Evolutionary conservation across 1,140 invertebrate species (phyloP).

Genomic region (Eriosoma lanigerum): DNA sequence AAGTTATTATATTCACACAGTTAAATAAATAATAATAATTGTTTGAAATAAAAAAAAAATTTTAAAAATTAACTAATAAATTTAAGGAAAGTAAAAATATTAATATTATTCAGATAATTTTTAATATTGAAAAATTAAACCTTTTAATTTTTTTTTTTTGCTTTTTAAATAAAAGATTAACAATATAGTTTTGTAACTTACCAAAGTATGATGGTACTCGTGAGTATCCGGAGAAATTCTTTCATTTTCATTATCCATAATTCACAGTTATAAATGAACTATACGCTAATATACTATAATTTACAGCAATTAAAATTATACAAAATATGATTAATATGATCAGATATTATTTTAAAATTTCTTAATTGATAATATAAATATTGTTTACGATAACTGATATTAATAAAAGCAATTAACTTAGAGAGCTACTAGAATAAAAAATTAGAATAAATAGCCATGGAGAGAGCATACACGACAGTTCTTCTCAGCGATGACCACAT

Average conservation of each 20-base stretch:
- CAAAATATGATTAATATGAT: not conserved
- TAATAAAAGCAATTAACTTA: no score
- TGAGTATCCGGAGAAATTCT: conserved; percentile 34
- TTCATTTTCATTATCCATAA: conserved; percentile 37
- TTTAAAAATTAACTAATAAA: no score
- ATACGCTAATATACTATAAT: no score
- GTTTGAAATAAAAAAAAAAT: no score
- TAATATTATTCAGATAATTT: no score
- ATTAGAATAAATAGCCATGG: no score
- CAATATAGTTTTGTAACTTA: conserved; percentile 25
- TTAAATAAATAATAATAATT: no score
- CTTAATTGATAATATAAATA: not conserved
- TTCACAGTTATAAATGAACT: not conserved
- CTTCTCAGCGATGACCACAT: conserved; percentile 37
- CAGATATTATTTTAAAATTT: not conserved
- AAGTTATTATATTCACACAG: no score
- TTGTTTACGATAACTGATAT: not conserved
- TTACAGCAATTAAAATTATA: not conserved
- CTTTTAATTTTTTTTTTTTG: no score
- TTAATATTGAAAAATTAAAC: no score
- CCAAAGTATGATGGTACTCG: conserved; percentile 51
- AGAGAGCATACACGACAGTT: conserved; percentile 32
- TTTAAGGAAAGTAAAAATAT: no score
- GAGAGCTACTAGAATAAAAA: no score
- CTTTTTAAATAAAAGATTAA: not conserved